Conservation (phyloP, 2,888 invertebrate genomes). For the Epistrophella euchroma region DNA sequence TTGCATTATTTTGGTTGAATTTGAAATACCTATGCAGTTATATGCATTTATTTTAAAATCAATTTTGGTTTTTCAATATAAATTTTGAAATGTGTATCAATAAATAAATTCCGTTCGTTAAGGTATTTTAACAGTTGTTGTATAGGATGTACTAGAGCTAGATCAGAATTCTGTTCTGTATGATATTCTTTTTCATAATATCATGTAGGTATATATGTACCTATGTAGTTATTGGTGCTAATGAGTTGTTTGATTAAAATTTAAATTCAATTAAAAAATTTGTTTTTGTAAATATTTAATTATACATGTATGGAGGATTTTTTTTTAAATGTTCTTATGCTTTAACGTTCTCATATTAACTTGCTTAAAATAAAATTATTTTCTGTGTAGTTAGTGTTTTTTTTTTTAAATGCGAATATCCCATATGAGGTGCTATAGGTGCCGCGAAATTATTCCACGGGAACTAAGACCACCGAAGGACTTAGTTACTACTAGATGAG, state of each 20-base stretch:
- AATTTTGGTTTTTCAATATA: neutral
- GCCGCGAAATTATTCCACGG: no score
- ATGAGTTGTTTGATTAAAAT: conserved; percentile 20
- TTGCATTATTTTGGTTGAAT: conserved; percentile 3
- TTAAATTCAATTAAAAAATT: neutral
- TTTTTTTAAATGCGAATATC: no score
- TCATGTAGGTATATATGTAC: neutral
- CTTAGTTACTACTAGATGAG: no score
- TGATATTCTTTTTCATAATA: neutral
- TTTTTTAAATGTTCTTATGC: no score
- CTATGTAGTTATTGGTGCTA: neutral
- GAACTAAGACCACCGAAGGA: no score
- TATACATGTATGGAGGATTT: no score
- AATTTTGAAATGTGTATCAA: neutral
- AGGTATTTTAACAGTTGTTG: neutral
- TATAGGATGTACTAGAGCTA: neutral
- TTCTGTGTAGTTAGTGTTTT: no score
- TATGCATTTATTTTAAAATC: neutral
- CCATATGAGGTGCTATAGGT: no score
- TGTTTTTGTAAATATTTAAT: no score
- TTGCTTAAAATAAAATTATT: no score
- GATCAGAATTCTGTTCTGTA: neutral
- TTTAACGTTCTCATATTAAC: no score
- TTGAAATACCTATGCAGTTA: neutral
- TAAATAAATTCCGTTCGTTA: conserved; percentile 14